Evolutionary conservation across 2,888 invertebrate genomes (phyloP).

Genomic region (Metallyticus violacea): DNA sequence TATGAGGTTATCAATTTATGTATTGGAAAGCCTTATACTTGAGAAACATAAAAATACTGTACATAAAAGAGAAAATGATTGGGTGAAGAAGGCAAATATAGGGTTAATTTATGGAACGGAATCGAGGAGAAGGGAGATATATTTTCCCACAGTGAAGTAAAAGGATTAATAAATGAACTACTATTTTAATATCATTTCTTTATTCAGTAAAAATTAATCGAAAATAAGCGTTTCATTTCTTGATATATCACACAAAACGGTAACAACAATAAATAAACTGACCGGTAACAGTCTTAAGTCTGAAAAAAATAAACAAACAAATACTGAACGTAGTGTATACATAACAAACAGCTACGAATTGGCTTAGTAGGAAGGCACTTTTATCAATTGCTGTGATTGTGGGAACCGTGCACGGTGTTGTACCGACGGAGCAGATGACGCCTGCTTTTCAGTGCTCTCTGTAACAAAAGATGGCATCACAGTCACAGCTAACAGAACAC

Average conservation of each 20-base stretch:
- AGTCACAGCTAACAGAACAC: too few relatives aligned
- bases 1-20: too few relatives aligned
- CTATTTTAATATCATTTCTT: background rate
- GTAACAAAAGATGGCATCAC: slow-evolving; percentile 35
- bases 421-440: slow-evolving; percentile 46
- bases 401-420: slow-evolving; percentile 49
- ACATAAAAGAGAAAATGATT: too few relatives aligned
- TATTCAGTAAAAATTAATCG: background rate
- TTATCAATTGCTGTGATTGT: slow-evolving; percentile 32
- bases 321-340: slow-evolving; percentile 28
- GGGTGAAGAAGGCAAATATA: too few relatives aligned
- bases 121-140: too few relatives aligned
- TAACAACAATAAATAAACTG: background rate
- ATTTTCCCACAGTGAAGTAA: too few relatives aligned
- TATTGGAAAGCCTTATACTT: too few relatives aligned
- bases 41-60: too few relatives aligned
- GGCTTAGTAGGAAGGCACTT: background rate
- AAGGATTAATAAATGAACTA: too few relatives aligned
- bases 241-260: background rate
- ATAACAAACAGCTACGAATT: background rate
- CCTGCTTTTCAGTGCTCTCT: slow-evolving; percentile 49
- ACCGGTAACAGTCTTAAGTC: background rate
- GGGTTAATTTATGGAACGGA: too few relatives aligned
- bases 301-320: slow-evolving; percentile 16
- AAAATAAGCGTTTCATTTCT: background rate